Percentiles rank a stretch among this genome's conserved stretches.
These are phyloP conservation scores for Cyclophora albipunctata DNA, from an alignment of 2,888 invertebrate genomes.

Conservation along the genomic window DNA sequence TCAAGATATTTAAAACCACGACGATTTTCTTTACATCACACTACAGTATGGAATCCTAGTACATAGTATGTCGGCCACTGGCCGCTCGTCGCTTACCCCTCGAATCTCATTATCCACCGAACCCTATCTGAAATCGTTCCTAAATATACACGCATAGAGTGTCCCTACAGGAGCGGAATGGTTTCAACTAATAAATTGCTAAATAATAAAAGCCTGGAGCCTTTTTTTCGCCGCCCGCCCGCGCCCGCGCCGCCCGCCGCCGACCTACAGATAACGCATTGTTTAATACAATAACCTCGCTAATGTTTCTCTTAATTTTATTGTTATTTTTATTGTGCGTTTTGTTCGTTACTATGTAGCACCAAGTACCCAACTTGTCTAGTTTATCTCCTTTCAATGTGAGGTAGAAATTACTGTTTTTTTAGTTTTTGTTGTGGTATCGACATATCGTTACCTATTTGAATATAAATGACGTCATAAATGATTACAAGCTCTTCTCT, in stretches of 20 bases:
- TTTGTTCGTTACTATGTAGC: no score
- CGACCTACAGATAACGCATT: conserved; percentile 12
- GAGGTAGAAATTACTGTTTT: no score
- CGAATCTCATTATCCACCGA: conserved; percentile 31
- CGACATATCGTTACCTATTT: no score
- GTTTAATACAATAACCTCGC: conserved; percentile 14
- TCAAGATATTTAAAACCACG: no score
- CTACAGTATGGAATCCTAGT: no score
- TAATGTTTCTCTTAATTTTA: background rate
- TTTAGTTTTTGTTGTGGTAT: no score
- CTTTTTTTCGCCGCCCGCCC: conserved; percentile 29
- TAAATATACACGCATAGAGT: conserved; percentile 62
- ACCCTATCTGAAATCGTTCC: conserved; percentile 70
- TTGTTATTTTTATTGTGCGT: background rate
- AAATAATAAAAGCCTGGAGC: conserved; percentile 57
- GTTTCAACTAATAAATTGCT: conserved; percentile 65
- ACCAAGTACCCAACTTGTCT: no score
- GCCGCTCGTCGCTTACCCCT: conserved; percentile 6
- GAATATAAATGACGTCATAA: no score
- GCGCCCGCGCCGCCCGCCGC: background rate
- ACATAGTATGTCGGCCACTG: background rate
- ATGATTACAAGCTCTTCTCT: no score
- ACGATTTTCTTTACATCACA: no score
- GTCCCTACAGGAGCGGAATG: conserved; percentile 51
- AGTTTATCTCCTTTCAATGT: no score